Conservation (phyloP, 2,797 vertebrate species). For the Hylomyscus alleni region DNA sequence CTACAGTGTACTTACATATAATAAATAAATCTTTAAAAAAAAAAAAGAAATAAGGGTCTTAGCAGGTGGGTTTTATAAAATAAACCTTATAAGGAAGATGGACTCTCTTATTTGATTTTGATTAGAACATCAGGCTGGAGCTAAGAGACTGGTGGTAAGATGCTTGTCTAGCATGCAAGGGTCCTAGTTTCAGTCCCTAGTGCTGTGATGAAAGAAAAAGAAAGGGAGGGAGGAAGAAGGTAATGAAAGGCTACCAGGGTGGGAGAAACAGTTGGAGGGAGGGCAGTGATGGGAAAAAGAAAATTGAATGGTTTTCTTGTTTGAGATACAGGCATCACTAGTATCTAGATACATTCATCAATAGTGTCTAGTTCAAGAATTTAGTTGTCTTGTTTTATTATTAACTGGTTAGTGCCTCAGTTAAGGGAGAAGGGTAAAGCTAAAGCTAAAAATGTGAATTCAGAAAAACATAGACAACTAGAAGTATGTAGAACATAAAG, state of each 20-base stretch:
- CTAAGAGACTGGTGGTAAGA: too few species aligned
- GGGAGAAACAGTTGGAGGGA: neutral
- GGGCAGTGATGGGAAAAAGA: neutral
- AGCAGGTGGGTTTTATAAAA: neutral
- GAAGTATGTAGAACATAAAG: neutral
- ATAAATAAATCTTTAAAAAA: too few species aligned
- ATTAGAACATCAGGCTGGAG: neutral
- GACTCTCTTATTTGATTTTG: neutral
- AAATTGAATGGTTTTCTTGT: neutral
- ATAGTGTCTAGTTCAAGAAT: neutral
- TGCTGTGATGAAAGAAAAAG: neutral
- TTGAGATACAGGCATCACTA: neutral
- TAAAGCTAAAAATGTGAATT: neutral
- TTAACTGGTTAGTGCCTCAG: neutral
- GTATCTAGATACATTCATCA: too few species aligned
- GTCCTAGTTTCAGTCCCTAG: neutral
- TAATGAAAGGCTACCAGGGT: neutral
- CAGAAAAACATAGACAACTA: neutral
- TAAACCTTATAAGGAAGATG: neutral
- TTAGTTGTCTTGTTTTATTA: conserved; percentile 11
- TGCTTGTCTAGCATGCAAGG: neutral
- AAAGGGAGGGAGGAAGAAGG: neutral
- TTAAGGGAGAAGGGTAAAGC: neutral
- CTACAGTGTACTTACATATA: too few species aligned
- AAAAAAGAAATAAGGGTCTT: too few species aligned